Base-by-base conservation (phyloP, 2,113 vertebrate genomes). In the Poeciliopsis retropinna region DNA sequence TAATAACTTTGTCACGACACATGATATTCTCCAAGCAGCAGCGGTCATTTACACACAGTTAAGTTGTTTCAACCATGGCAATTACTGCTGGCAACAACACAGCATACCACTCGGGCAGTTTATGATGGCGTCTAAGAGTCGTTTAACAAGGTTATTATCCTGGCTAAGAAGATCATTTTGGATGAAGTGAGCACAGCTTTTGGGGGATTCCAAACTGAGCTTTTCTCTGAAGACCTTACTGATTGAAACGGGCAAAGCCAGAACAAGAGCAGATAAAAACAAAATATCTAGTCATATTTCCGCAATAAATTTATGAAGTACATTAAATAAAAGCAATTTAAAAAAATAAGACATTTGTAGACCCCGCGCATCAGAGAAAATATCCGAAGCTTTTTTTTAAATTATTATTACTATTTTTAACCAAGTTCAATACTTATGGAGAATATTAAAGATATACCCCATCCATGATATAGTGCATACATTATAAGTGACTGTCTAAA, bases 41-140 rank as follows among this genome's bases (percentile, higher is more conserved):
- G 75, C 84, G 86, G 89, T 90, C 88, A 87, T 92, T 89, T 91
- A 91, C 83, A 90, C 81, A 80, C 79, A 88, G 85, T 90, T 89
- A 90, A 78, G 79, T 87, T 90, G 83, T 89, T 91, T 84, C 87
- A 76, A 87, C 69, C 34, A 34, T 30, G 64, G 82, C 89, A 91
- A 93, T 91, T 86, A 90, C 74, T 79, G 64, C 76, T 93, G 89
- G 90, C 87, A 90, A 91, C 80, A 84, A 78, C 76, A 80, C 75
- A 47, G 78, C 44, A 61, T 71, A 77, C 79, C 60, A 14, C 86
- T 85, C 30, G 13, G 75, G 75, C 72, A 75, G 80, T 82, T 88
- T 74, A 77, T 29, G 82, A 83, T 84, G 78, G 77, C 67, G 67
- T 84, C 76, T 69, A 47, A 74, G 67, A 80, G 64, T 34, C 73